Conservation (phyloP, 2,113 vertebrate species). For the Brienomyrus brachyistius region DNA sequence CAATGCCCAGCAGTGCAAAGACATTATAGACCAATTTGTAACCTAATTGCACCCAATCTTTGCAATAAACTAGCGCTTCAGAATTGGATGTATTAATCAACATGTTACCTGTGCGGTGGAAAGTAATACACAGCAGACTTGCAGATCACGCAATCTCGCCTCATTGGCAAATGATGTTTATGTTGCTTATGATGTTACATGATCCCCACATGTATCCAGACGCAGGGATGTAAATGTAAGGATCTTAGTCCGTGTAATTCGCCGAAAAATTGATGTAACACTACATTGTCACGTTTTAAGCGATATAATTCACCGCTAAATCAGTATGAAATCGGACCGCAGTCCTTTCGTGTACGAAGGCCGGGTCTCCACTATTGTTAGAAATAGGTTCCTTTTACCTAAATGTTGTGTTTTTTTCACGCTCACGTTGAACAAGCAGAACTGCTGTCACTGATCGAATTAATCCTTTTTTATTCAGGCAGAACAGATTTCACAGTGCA, state of each 20-base stretch:
- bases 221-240: background rate
- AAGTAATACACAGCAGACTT: background rate
- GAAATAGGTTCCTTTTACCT: conserved; percentile 38
- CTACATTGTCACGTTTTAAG: conserved; percentile 32
- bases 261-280: conserved; percentile 34
- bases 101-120: background rate
- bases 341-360: conserved; percentile 33
- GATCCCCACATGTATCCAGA: background rate
- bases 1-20: background rate
- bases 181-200: background rate
- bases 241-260: conserved; percentile 28
- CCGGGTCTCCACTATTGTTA: conserved; percentile 52
- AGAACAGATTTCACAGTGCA: background rate
- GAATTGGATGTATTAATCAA: background rate
- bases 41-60: conserved; percentile 20
- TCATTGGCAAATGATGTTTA: background rate
- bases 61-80: conserved; percentile 8
- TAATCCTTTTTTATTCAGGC: conserved; percentile 9
- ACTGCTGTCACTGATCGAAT: conserved; percentile 42
- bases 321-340: conserved; percentile 57
- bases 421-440: conserved; percentile 47
- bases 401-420: conserved; percentile 49
- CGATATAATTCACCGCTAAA: conserved; percentile 43
- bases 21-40: conserved; percentile 26
- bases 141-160: background rate